phyloP scores from a whole-genome alignment of 2,888 invertebrate genomes.

The Gisinianus flammeolus region DNA sequence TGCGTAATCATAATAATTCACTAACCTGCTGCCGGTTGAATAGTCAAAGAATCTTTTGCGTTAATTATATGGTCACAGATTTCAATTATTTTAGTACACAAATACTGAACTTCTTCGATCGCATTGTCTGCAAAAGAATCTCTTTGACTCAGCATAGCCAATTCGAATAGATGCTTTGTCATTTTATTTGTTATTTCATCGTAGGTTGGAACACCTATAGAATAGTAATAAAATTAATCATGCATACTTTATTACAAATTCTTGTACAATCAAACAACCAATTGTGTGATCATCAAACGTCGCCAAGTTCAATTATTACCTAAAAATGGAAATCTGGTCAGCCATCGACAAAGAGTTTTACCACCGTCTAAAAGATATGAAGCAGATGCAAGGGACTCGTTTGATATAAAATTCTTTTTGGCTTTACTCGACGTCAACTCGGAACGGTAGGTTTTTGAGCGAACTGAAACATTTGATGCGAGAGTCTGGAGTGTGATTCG shows the following conservation, averaged over 20 bases:
- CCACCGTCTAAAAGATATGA: constrained; percentile 52
- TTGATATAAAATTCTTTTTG: constrained; percentile 48
- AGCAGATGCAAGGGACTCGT: constrained; percentile 51
- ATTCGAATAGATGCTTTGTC: constrained; percentile 75
- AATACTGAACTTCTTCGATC: constrained; percentile 66
- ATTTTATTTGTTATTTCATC: constrained; percentile 51
- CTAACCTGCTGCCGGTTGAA: constrained; percentile 92
- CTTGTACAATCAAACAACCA: too few species aligned
- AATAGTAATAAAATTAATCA: too few species aligned
- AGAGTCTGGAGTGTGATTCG: constrained; percentile 51
- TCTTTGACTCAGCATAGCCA: constrained; percentile 88
- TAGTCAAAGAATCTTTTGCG: constrained; percentile 77
- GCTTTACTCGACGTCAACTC: constrained; percentile 37
- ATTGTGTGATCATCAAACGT: too few species aligned
- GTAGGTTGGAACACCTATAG: constrained; percentile 47
- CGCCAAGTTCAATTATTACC: too few species aligned
- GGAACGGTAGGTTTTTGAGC: constrained; percentile 54
- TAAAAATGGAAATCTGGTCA: constrained; percentile 54
- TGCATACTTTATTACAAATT: too few species aligned
- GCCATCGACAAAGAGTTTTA: constrained; percentile 51
- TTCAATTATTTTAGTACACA: constrained; percentile 56
- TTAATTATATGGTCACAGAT: constrained; percentile 51
- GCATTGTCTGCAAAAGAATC: constrained; percentile 89
- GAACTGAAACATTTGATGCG: constrained; percentile 47
- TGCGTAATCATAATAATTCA: too few species aligned